Evolutionary conservation across 2,888 invertebrate genomes (phyloP).

Genomic region (Dryobotodes eremita): DNA sequence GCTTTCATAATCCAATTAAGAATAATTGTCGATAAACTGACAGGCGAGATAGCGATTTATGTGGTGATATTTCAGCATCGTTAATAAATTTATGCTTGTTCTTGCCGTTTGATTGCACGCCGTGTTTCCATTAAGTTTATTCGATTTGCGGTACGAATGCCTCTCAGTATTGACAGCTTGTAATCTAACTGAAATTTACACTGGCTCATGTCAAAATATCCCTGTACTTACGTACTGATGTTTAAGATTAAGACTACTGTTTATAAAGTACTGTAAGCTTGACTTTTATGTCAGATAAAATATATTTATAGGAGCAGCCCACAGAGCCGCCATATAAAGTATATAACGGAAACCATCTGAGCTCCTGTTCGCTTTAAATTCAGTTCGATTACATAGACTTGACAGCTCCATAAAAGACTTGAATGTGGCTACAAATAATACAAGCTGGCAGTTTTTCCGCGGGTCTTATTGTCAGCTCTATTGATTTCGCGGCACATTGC

Average conservation of each 20-base stretch:
- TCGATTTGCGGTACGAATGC: slow-evolving; percentile 81
- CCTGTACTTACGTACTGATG: slow-evolving; percentile 53
- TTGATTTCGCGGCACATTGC: slow-evolving; percentile 90
- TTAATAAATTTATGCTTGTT: slow-evolving; percentile 91
- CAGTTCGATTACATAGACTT: slow-evolving; percentile 63
- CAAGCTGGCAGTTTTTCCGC: slow-evolving; percentile 65
- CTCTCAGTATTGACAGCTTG: slow-evolving; percentile 82
- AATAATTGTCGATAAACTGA: slow-evolving; percentile 91
- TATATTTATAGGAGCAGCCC: slow-evolving; percentile 34
- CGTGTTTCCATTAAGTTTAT: slow-evolving; percentile 86
- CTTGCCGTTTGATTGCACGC: slow-evolving; percentile 88
- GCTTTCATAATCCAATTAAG: slow-evolving; percentile 91
- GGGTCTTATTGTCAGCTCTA: slow-evolving; percentile 79
- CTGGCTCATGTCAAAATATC: slow-evolving; percentile 71
- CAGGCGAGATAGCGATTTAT: slow-evolving; percentile 89
- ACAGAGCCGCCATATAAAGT: background rate
- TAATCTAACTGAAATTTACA: slow-evolving; percentile 82
- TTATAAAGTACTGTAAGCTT: slow-evolving; percentile 27
- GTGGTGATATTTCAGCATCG: slow-evolving; percentile 90
- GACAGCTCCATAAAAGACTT: slow-evolving; percentile 67
- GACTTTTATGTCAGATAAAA: slow-evolving; percentile 27
- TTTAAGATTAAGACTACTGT: slow-evolving; percentile 55
- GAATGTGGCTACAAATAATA: slow-evolving; percentile 60
- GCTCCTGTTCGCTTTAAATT: slow-evolving; percentile 49
- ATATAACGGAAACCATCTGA: slow-evolving; percentile 9